Evolutionary conservation across 1,140 invertebrate species (phyloP).

Genomic region (Acromyrmex charruanus): DNA sequence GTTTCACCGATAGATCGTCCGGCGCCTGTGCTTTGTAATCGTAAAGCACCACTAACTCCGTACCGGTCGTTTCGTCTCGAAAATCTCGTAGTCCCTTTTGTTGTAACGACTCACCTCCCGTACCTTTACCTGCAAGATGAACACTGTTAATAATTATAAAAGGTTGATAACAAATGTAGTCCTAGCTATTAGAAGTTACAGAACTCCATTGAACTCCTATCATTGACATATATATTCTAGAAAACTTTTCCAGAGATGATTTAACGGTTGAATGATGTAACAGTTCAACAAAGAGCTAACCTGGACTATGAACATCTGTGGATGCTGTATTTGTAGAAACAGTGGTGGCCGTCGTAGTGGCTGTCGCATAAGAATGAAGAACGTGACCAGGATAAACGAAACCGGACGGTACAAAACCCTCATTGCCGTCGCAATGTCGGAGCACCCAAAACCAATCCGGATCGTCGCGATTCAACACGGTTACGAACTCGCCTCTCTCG

Average conservation of each 20-base stretch:
- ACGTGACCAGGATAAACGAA: slow-evolving; percentile 94
- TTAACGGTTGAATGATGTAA: background rate
- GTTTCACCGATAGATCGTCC: slow-evolving; percentile 95
- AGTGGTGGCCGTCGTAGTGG: slow-evolving; percentile 81
- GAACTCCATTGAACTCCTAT: background rate
- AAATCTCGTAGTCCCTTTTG: slow-evolving; percentile 85
- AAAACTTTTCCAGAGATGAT: background rate
- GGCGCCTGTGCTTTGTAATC: slow-evolving; percentile 98
- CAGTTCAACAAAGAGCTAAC: slow-evolving; percentile 63
- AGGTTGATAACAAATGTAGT: background rate
- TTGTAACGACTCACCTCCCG: slow-evolving; percentile 80
- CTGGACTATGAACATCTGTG: slow-evolving; percentile 81
- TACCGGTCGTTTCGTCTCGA: slow-evolving; percentile 88
- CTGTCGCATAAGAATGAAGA: slow-evolving; percentile 84
- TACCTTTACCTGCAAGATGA: slow-evolving; percentile 77
- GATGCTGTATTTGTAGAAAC: slow-evolving; percentile 77
- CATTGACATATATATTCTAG: background rate
- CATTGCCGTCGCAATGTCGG: slow-evolving; percentile 94
- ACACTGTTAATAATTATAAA: slow-evolving; percentile 23
- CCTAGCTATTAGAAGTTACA: background rate
- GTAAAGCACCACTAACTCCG: slow-evolving; percentile 97
- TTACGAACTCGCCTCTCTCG: slow-evolving; percentile 97
- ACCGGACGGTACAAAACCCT: slow-evolving; percentile 98
- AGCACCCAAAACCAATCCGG: slow-evolving; percentile 98
- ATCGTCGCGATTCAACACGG: slow-evolving; percentile 97